These are phyloP conservation scores for Synanthedon tipuliformis DNA, from an alignment of 2,888 invertebrate species.

Conservation along the genomic window DNA sequence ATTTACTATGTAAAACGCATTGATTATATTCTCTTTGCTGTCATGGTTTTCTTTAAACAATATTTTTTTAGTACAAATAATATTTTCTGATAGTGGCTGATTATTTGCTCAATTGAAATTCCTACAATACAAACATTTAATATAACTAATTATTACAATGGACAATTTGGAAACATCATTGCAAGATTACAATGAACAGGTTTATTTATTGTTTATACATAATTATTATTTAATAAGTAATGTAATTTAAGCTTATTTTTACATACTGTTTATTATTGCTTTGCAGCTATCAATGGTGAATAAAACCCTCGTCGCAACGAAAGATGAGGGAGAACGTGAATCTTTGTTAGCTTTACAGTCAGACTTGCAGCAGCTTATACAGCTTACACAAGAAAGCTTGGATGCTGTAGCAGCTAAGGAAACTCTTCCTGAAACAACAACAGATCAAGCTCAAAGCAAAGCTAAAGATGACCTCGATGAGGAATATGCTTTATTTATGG, in stretches of 20 bases:
- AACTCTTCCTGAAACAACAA: conserved; percentile 6
- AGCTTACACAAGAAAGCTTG: conserved; percentile 74
- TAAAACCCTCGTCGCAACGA: conserved; percentile 61
- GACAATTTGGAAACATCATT: conserved; percentile 45
- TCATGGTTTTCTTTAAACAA: too few relatives aligned
- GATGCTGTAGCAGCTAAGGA: conserved; percentile 26
- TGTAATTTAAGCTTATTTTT: not conserved
- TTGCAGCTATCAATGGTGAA: conserved; percentile 73
- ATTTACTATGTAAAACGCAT: too few relatives aligned
- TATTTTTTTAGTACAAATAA: too few relatives aligned
- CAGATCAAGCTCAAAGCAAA: conserved; percentile 10
- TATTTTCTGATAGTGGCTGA: too few relatives aligned
- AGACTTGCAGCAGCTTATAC: conserved; percentile 76
- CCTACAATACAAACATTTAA: too few relatives aligned
- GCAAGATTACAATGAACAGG: conserved; percentile 53
- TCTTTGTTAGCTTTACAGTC: conserved; percentile 72
- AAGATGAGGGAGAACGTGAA: conserved; percentile 59
- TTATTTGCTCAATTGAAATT: too few relatives aligned
- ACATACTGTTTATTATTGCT: conserved; percentile 6
- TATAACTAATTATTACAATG: conserved; percentile 16
- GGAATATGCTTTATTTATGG: conserved; percentile 79
- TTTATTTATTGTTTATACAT: conserved; percentile 12
- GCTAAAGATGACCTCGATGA: conserved; percentile 38
- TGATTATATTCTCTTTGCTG: too few relatives aligned
- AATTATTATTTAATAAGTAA: not conserved